phyloP scores from a whole-genome alignment of 1,140 invertebrate species.

The Leptoteleia sp. region DNA sequence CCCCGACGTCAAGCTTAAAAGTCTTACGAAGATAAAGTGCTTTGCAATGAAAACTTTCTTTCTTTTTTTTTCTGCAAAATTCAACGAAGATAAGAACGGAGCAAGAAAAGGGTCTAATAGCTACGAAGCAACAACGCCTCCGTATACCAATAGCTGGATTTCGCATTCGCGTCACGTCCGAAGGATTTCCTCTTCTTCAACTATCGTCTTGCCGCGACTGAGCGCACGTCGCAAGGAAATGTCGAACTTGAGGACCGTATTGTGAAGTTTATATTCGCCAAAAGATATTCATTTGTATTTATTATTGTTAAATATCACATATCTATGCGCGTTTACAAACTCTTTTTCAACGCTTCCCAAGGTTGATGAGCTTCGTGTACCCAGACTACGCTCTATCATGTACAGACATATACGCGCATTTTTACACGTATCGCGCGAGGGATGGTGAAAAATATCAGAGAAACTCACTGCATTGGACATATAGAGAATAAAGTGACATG shows the following conservation, averaged over 20 bases:
- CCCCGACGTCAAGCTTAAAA: slow-evolving; percentile 32
- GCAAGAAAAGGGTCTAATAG: slow-evolving; percentile 55
- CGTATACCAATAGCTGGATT: slow-evolving; percentile 47
- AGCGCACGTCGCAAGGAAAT: slow-evolving; percentile 53
- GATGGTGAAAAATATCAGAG: slow-evolving; percentile 38
- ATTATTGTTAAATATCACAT: slow-evolving; percentile 55
- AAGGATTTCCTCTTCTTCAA: slow-evolving; percentile 66
- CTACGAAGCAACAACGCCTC: slow-evolving; percentile 60
- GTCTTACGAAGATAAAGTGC: slow-evolving; percentile 43
- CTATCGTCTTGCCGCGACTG: slow-evolving; percentile 53
- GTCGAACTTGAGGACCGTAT: slow-evolving; percentile 52
- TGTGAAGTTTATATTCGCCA: slow-evolving; percentile 51
- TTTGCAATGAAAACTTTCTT: slow-evolving; percentile 38
- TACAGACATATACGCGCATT: slow-evolving; percentile 10
- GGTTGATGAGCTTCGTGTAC: slow-evolving; percentile 6
- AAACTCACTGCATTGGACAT: slow-evolving; percentile 14
- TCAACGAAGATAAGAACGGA: slow-evolving; percentile 31
- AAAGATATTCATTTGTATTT: slow-evolving; percentile 46
- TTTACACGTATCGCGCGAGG: slow-evolving; percentile 28
- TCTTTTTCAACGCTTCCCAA: slow-evolving; percentile 21
- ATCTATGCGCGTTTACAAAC: slow-evolving; percentile 24
- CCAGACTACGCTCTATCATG: slow-evolving; percentile 18
- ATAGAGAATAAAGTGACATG: slow-evolving; percentile 28
- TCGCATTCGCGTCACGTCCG: slow-evolving; percentile 61
- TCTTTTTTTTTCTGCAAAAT: too few relatives aligned